phyloP scores from a whole-genome alignment of 2,113 vertebrate species.

The Pitta sordida region DNA sequence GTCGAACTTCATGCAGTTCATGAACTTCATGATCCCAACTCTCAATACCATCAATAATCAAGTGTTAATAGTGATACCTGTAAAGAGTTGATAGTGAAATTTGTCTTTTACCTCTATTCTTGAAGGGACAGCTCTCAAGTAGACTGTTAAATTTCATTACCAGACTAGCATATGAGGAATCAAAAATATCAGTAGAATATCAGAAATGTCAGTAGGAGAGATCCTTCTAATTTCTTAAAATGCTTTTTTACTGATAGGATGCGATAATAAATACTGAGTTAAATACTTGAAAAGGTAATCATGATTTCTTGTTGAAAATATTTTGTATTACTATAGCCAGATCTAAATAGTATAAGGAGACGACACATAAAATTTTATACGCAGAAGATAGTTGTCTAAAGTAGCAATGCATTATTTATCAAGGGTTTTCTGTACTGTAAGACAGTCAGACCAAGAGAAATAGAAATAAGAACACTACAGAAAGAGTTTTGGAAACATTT shows the following conservation, averaged over 20 bases:
- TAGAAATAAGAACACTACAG: background rate
- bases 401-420: background rate
- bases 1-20: background rate
- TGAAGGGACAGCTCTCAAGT: background rate
- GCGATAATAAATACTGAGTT: background rate
- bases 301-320: background rate
- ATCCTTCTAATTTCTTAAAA: background rate
- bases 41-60: background rate
- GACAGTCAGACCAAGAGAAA: background rate
- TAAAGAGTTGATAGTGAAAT: accelerated
- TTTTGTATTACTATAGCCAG: background rate
- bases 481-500: background rate
- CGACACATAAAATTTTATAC: background rate
- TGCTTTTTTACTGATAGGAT: background rate
- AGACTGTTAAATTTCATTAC: background rate
- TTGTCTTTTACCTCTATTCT: background rate
- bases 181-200: background rate
- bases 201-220: background rate
- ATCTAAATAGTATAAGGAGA: background rate
- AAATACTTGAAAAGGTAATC: background rate
- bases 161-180: background rate
- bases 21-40: background rate
- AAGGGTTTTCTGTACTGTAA: background rate
- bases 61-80: background rate
- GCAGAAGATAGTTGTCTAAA: background rate